These are phyloP conservation scores for Parascotia fuliginaria DNA, from an alignment of 2,888 invertebrate species.

Conservation along the genomic window DNA sequence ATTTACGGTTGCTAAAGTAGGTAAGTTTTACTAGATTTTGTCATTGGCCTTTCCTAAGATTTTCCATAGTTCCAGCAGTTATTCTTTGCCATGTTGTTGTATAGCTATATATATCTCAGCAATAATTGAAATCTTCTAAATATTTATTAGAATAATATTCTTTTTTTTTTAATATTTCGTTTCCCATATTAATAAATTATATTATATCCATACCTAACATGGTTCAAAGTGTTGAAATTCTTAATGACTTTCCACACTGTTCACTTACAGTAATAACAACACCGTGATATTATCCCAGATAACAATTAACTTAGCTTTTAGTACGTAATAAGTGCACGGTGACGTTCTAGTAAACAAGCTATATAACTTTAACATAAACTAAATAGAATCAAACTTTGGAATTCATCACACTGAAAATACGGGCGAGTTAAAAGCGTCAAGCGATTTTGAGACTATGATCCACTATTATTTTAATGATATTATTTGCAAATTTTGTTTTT, in stretches of 20 bases:
- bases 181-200: no score
- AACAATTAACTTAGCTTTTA: slow-evolving; percentile 30
- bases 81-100: no score
- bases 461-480: no score
- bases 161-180: no score
- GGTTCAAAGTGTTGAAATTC: slow-evolving; percentile 8
- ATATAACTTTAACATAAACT: slow-evolving; percentile 39
- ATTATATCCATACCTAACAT: not conserved
- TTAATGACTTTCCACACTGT: slow-evolving; percentile 11
- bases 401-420: slow-evolving; percentile 25
- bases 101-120: no score
- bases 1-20: no score
- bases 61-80: no score
- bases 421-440: slow-evolving; percentile 10
- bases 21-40: no score
- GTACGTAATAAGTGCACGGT: slow-evolving; percentile 35
- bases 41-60: no score
- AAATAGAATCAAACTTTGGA: slow-evolving; percentile 45
- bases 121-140: no score
- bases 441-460: no score
- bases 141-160: no score
- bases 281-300: slow-evolving; percentile 26
- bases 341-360: slow-evolving; percentile 41
- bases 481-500: not conserved
- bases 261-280: slow-evolving; percentile 12